Base-by-base conservation (phyloP, 2,113 vertebrate species). In the human (Homo sapiens) region DNA sequence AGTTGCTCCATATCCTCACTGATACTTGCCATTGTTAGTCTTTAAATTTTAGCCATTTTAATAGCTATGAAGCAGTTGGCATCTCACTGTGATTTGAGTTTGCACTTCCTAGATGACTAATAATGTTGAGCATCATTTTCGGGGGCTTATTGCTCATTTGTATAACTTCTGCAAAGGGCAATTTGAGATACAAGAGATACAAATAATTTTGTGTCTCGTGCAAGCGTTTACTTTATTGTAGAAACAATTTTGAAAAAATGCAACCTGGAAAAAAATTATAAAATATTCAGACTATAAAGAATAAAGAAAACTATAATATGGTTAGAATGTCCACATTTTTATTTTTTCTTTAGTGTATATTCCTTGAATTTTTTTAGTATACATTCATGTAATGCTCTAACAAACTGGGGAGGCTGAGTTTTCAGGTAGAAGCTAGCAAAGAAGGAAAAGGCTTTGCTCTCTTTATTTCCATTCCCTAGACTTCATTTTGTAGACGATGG, bases 401-500 rank as follows among this genome's bases (percentile, higher is more conserved):
- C 75, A 93, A 93, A 83, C 6, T 27, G 5, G 23, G 14, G 18
- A 17, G 25, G 52, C 12, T 84, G 43, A 72, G 32, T 43, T 52
- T 87, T n/a, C 45, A 85, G 64, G 32, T 79, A 92, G 40, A 9
- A 25, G 14, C 43, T 61, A 72, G 64, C 13, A 73, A 93, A 92
- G 79, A 80, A 55, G 61, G 66, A 68, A 96, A 87, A 92, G n/a
- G 5, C 16, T 88, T 86, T 84, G 48, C 14, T 78, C 40, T 92
- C 90, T 97, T 96, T 80, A 72, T 12, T 96, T 92, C 30, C 75
- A 87, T 95, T 96, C 35, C 38, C 81, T 73, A 85, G 22, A 61
- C 66, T 94, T 97, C 95, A 95, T 92, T 98, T 97, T 94, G 91
- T 93, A 96, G 95, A 96, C 76, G 88, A 92, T 45, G 38, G 84